A percentile compares a stretch with the other conserved stretches of the same genome.
Evolutionary conservation across 2,113 vertebrate species (phyloP).

Genomic region (Tupaia chinensis): DNA sequence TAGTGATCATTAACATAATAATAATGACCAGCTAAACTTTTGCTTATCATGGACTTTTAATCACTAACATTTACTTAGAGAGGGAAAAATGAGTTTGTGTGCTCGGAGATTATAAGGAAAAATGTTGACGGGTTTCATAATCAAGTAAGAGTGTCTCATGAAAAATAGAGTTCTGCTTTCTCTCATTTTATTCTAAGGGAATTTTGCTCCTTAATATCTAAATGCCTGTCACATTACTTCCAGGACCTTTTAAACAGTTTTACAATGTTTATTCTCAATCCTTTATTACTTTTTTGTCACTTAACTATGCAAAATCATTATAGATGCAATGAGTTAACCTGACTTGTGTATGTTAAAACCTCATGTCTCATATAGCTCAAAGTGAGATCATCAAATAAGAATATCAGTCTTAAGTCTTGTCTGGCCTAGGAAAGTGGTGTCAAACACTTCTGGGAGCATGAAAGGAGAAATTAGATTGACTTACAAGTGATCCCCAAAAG

Average conservation of each 20-base stretch:
- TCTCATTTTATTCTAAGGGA: neutral
- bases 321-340: neutral
- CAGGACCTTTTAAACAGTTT: neutral
- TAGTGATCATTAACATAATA: neutral
- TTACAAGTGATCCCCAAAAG: neutral
- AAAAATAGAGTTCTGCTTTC: neutral
- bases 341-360: neutral
- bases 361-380: neutral
- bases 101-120: neutral
- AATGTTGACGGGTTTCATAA: neutral
- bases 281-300: conserved; percentile 25
- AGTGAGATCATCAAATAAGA: neutral
- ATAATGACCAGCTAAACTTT: neutral
- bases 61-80: neutral
- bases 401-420: neutral
- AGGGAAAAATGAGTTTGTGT: neutral
- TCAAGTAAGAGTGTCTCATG: neutral
- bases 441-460: too few relatives aligned
- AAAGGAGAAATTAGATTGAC: neutral
- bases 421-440: neutral
- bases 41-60: neutral
- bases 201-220: neutral
- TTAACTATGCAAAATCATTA: conserved; percentile 15
- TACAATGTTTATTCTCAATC: conserved; percentile 35
- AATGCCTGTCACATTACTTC: neutral